Conservation (phyloP, 2,797 vertebrate genomes). For the Eleutherodactylus coqui region DNA sequence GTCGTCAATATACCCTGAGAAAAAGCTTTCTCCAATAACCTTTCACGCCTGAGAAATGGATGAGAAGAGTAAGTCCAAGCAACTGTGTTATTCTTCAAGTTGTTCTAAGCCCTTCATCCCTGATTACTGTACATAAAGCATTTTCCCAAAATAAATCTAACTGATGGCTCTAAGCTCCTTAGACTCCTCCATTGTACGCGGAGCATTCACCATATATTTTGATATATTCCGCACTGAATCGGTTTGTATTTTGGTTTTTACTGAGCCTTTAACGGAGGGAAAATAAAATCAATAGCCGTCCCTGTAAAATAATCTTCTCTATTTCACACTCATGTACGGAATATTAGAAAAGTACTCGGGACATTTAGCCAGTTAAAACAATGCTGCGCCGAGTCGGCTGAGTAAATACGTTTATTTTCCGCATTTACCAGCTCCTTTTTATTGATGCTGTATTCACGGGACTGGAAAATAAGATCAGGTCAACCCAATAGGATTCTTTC, state of each 20-base stretch:
- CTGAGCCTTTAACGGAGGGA: not conserved
- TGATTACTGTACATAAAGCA: not conserved
- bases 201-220: not conserved
- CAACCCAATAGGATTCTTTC: slow-evolving; percentile 29
- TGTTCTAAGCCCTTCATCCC: not conserved
- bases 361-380: slow-evolving; percentile 23
- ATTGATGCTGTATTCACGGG: slow-evolving; percentile 48
- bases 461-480: slow-evolving; percentile 56
- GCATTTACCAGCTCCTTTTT: slow-evolving; percentile 40
- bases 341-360: not conserved
- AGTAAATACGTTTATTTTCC: slow-evolving; percentile 36
- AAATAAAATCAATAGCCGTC: slow-evolving; percentile 3
- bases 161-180: not conserved
- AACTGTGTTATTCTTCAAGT: not conserved
- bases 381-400: slow-evolving; percentile 14
- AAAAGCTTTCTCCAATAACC: not conserved
- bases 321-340: not conserved
- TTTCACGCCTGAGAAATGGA: not conserved
- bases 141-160: not conserved
- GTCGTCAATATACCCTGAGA: not conserved
- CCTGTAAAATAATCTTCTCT: slow-evolving; percentile 2
- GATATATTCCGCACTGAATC: not conserved
- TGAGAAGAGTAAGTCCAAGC: not conserved
- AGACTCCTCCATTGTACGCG: not conserved
- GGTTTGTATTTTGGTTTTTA: not conserved